These are phyloP conservation scores for Diarsia rubi DNA, from an alignment of 2,888 invertebrate species.

Conservation along the genomic window DNA sequence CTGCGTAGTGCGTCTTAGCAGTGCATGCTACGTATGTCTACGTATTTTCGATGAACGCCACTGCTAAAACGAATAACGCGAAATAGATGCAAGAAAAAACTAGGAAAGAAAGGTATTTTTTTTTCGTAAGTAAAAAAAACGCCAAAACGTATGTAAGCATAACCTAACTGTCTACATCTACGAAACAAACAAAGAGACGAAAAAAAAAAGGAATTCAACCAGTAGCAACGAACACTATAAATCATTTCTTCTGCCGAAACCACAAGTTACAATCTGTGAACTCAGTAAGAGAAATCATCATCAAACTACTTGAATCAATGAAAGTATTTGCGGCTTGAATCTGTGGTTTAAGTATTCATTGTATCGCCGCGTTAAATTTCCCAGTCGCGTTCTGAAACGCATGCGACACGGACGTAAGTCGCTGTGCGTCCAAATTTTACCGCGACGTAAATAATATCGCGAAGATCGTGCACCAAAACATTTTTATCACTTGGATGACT, in stretches of 20 bases:
- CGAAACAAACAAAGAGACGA: background rate
- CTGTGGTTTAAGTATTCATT: background rate
- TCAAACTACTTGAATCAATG: constrained; percentile 28
- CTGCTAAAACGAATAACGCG: background rate
- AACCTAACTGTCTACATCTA: background rate
- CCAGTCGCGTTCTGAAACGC: constrained; percentile 38
- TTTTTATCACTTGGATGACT: constrained; percentile 24
- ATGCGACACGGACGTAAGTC: constrained; percentile 11
- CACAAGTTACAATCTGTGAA: background rate
- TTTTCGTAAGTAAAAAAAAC: too few species aligned
- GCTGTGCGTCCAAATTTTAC: constrained; percentile 34
- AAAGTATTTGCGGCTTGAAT: constrained; percentile 21
- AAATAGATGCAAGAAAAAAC: background rate
- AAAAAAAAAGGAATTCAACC: background rate
- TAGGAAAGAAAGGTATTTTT: too few species aligned
- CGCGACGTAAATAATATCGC: constrained; percentile 60
- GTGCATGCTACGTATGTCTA: background rate
- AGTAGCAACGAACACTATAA: background rate
- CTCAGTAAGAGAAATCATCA: constrained; percentile 26
- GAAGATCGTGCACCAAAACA: constrained; percentile 37
- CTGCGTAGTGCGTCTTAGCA: background rate
- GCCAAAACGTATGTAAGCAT: background rate
- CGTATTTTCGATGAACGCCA: too few species aligned
- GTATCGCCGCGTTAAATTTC: constrained; percentile 9
- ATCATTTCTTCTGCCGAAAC: background rate